Evolutionary conservation across 2,113 vertebrate species (phyloP).

Genomic region (Varanus komodoensis): DNA sequence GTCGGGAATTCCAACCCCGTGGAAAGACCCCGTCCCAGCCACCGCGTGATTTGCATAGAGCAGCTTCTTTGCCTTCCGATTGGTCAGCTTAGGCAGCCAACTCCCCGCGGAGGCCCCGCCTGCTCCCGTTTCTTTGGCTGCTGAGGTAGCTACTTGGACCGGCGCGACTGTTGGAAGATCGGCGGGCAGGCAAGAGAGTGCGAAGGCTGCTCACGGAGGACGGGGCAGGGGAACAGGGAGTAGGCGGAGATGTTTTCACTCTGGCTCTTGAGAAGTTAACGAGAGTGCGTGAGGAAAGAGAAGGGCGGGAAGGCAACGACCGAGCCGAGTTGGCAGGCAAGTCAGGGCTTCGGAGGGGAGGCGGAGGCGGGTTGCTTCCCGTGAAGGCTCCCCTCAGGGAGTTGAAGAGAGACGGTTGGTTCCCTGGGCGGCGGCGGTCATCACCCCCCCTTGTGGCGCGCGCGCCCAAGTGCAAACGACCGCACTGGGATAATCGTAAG

Average conservation of each 20-base stretch:
- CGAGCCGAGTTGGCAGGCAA: background rate
- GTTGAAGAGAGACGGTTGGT: background rate
- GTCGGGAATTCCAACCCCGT: background rate
- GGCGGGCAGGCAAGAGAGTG: background rate
- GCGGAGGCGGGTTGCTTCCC: background rate
- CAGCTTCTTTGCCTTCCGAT: slow-evolving; percentile 49
- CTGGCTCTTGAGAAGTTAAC: background rate
- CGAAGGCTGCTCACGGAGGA: background rate
- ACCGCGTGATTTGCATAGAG: slow-evolving; percentile 52
- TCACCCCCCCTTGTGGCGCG: background rate
- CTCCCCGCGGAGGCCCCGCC: slow-evolving; percentile 31
- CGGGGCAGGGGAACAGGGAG: accelerated
- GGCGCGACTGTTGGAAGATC: slow-evolving; percentile 52
- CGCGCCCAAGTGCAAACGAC: background rate
- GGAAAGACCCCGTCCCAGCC: background rate
- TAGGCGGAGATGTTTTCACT: background rate
- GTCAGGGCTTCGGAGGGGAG: background rate
- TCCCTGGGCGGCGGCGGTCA: background rate
- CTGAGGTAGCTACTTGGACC: slow-evolving; percentile 53
- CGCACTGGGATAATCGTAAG: background rate
- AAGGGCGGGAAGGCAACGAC: background rate
- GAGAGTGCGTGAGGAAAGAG: background rate
- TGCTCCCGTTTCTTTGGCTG: background rate
- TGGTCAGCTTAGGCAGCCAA: background rate
- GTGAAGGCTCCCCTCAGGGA: background rate